Evolutionary conservation across 2,888 invertebrate species (phyloP).

Genomic region (Anarsia innoxiella): DNA sequence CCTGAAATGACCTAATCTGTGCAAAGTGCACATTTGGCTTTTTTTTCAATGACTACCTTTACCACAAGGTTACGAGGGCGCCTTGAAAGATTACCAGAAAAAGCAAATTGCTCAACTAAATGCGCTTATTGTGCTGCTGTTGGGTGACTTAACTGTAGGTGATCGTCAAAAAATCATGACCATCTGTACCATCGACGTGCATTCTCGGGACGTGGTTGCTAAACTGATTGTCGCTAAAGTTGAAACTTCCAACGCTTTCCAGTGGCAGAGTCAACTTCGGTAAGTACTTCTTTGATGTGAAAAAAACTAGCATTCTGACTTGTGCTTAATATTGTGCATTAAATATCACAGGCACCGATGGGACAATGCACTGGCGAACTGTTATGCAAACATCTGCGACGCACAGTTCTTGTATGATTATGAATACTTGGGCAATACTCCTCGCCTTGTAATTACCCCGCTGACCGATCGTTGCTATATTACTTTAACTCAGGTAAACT

Average conservation of each 20-base stretch:
- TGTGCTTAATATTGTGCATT: neutral
- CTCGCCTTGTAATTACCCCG: conserved; percentile 94
- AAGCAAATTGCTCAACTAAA: conserved; percentile 91
- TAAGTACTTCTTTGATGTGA: conserved; percentile 16
- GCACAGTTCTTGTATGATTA: conserved; percentile 94
- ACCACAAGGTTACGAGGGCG: conserved; percentile 87
- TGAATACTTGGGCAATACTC: conserved; percentile 96
- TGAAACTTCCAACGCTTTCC: conserved; percentile 85
- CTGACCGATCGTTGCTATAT: conserved; percentile 97
- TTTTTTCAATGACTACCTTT: no score
- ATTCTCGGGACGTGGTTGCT: conserved; percentile 93
- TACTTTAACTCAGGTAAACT: conserved; percentile 86
- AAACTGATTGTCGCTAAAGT: conserved; percentile 90
- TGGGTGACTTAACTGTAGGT: conserved; percentile 86
- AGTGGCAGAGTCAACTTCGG: conserved; percentile 94
- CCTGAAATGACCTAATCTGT: no score
- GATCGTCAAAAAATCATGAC: conserved; percentile 98
- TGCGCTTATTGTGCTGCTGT: conserved; percentile 85
- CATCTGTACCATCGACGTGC: conserved; percentile 96
- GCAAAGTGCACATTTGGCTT: no score
- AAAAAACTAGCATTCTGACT: neutral
- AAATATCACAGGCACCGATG: conserved; percentile 78
- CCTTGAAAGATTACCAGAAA: conserved; percentile 92
- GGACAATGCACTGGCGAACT: conserved; percentile 87
- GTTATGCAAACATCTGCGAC: conserved; percentile 96